Evolutionary conservation across 1,140 invertebrate species (phyloP).

Genomic region (Neocloeon triangulifer): DNA sequence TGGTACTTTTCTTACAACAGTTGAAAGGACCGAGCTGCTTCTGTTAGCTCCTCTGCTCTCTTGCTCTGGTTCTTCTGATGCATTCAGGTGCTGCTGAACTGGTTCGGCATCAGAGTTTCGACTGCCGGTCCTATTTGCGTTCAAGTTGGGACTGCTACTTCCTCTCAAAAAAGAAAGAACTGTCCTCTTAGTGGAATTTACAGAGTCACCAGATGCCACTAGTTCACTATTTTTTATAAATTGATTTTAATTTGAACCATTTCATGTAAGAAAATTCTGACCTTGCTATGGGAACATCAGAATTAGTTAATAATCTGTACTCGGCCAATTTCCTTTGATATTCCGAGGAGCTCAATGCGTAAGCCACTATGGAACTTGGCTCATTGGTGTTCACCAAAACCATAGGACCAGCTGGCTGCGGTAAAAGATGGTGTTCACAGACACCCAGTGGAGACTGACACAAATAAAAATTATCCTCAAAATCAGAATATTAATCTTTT

Average conservation of each 20-base stretch:
- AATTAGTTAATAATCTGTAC: slow-evolving; percentile 14
- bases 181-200: not conserved
- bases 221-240: not conserved
- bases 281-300: too few relatives aligned
- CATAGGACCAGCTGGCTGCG: slow-evolving; percentile 32
- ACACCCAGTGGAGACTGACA: slow-evolving; percentile 29
- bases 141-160: not conserved
- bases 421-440: slow-evolving; percentile 37
- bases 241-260: not conserved
- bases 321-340: slow-evolving; percentile 39
- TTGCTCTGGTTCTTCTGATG: too few relatives aligned
- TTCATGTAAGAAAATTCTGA: too few relatives aligned
- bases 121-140: too few relatives aligned
- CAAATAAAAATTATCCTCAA: not conserved
- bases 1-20: too few relatives aligned
- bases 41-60: too few relatives aligned
- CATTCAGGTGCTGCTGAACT: too few relatives aligned
- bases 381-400: slow-evolving; percentile 66
- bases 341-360: slow-evolving; percentile 46
- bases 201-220: not conserved
- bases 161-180: slow-evolving; percentile 7
- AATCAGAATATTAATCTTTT: slow-evolving; percentile 2
- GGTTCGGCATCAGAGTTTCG: too few relatives aligned
- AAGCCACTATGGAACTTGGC: slow-evolving; percentile 75
- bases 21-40: too few relatives aligned